These are phyloP conservation scores for Monoplex corrugatus DNA, from an alignment of 2,888 invertebrate species.

Conservation along the genomic window DNA sequence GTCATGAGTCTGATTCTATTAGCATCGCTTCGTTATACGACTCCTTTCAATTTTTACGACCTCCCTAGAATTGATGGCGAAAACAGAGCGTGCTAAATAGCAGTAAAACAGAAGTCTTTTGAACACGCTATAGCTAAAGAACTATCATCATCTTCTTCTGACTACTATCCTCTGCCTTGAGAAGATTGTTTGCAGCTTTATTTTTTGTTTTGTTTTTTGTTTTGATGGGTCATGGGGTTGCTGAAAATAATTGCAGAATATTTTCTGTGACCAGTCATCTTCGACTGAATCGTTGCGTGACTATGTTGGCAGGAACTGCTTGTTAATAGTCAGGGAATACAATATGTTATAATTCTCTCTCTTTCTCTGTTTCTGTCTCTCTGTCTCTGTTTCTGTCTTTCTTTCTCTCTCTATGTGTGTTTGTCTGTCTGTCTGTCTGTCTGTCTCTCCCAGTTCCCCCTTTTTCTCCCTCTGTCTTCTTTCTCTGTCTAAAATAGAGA, in stretches of 20 bases:
- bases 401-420: neutral
- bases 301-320: too few species aligned
- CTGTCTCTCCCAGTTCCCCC: neutral
- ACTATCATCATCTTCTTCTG: neutral
- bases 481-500: neutral
- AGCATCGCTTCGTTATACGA: conserved; percentile 33
- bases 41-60: conserved; percentile 18
- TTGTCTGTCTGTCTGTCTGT: neutral
- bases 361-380: too few species aligned
- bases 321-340: too few species aligned
- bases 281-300: too few species aligned
- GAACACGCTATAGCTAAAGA: neutral
- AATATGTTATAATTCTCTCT: too few species aligned
- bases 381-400: neutral
- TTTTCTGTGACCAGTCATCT: too few species aligned
- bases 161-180: neutral
- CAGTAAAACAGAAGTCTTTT: neutral
- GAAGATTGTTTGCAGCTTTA: neutral
- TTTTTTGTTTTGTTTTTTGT: too few species aligned
- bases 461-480: neutral
- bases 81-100: neutral
- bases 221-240: too few species aligned
- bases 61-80: neutral
- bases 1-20: too few species aligned
- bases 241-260: too few species aligned